Evolutionary conservation across 2,113 vertebrate species (phyloP).

Genomic region (Malurus elegans): DNA sequence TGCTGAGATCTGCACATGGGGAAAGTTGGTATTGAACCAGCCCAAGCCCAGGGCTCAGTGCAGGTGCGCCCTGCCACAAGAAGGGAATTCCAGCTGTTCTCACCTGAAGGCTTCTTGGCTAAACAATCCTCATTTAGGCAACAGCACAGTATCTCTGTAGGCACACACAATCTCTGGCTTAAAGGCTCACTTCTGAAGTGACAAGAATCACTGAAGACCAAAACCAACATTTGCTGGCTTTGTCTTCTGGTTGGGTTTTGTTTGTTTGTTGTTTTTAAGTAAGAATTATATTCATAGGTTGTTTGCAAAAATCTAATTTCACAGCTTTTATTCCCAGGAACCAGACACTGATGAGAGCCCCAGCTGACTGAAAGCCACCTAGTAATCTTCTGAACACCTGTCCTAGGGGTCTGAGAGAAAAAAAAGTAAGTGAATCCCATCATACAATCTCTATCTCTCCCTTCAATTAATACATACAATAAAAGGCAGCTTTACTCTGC

Average conservation of each 20-base stretch:
- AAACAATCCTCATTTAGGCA: background rate
- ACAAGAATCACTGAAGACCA: background rate
- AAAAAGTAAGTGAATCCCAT: background rate
- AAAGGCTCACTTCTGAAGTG: background rate
- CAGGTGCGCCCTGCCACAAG: background rate
- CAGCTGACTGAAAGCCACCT: background rate
- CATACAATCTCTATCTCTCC: background rate
- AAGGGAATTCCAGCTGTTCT: conserved; percentile 1
- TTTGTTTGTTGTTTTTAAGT: background rate
- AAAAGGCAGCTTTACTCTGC: conserved; percentile 24
- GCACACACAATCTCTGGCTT: background rate
- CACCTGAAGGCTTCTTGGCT: background rate
- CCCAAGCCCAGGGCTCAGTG: background rate
- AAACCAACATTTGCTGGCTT: background rate
- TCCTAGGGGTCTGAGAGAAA: background rate
- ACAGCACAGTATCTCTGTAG: background rate
- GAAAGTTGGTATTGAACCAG: background rate
- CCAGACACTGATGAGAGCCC: background rate
- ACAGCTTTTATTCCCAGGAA: conserved; percentile 11
- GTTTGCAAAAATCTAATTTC: background rate
- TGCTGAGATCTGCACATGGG: background rate
- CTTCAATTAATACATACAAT: background rate
- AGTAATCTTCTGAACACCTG: background rate
- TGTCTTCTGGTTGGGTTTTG: background rate
- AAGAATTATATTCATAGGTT: background rate